These are phyloP conservation scores for Meta bourneti DNA, from an alignment of 2,888 invertebrate genomes.

Conservation along the genomic window DNA sequence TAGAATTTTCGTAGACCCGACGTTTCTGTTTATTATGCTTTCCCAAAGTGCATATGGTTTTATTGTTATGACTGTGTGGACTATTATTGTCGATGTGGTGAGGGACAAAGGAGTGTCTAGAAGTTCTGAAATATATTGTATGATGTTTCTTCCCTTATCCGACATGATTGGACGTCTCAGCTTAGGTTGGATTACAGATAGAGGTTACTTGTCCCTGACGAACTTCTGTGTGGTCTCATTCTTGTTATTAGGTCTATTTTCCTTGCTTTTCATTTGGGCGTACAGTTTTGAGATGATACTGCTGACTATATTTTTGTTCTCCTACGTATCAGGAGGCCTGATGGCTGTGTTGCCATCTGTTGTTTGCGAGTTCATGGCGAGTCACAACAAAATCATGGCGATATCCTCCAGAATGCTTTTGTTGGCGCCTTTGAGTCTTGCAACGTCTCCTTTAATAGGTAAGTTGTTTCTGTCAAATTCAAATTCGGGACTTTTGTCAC, in stretches of 20 bases:
- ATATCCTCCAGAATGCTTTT: not conserved
- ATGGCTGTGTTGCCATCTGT: not conserved
- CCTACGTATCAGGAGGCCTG: not conserved
- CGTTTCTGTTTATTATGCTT: no score
- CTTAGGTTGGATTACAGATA: slow-evolving; percentile 48
- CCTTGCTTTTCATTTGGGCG: not conserved
- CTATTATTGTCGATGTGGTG: slow-evolving; percentile 31
- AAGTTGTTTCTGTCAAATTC: not conserved
- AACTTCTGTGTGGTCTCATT: not conserved
- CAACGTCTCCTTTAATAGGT: slow-evolving; percentile 9
- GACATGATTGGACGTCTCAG: not conserved
- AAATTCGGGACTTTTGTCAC: no score
- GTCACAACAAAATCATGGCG: not conserved
- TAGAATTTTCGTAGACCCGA: not conserved
- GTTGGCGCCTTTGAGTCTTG: not conserved
- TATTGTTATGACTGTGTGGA: slow-evolving; percentile 10
- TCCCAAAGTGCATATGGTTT: not conserved
- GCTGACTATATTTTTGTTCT: not conserved
- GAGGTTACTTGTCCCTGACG: not conserved
- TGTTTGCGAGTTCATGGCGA: not conserved
- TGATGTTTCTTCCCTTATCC: slow-evolving; percentile 39
- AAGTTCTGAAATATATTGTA: slow-evolving; percentile 13
- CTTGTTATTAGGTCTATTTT: not conserved
- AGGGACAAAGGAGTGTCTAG: slow-evolving; percentile 20
- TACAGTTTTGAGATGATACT: not conserved